Evolutionary conservation across 1,140 invertebrate genomes (phyloP).

Genomic region (Drosophila chauvacae): DNA sequence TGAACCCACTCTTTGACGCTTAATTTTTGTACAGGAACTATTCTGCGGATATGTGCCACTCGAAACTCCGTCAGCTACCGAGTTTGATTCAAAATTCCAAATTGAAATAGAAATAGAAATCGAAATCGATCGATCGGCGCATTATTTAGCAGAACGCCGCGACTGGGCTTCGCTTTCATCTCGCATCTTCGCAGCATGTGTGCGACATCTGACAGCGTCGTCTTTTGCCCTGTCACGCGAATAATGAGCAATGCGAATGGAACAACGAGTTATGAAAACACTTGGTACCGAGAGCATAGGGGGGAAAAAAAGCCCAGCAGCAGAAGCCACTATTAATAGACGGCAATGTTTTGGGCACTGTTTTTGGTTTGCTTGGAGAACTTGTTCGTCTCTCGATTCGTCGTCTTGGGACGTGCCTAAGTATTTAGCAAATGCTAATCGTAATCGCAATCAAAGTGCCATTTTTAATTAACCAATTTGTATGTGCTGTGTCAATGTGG

Average conservation of each 20-base stretch:
- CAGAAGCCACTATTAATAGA: slow-evolving; percentile 26
- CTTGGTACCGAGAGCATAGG: not conserved
- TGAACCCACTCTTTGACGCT: not conserved
- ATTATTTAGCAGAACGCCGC: slow-evolving; percentile 1
- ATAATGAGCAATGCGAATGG: slow-evolving; percentile 33
- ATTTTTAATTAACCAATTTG: slow-evolving; percentile 75
- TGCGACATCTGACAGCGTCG: slow-evolving; percentile 33
- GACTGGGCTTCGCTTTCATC: slow-evolving; percentile 21
- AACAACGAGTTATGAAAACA: slow-evolving; percentile 39
- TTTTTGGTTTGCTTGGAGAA: slow-evolving; percentile 13
- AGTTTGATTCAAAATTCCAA: not conserved
- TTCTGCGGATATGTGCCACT: not conserved
- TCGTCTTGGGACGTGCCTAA: slow-evolving; percentile 21
- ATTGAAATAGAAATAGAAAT: not conserved
- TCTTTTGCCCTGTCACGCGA: slow-evolving; percentile 37
- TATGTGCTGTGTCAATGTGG: slow-evolving; percentile 54
- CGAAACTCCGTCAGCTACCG: not conserved
- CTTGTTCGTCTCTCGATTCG: slow-evolving; percentile 1
- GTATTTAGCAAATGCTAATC: slow-evolving; percentile 22
- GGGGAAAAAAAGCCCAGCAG: not conserved
- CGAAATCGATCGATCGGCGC: slow-evolving; percentile 1
- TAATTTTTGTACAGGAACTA: not conserved
- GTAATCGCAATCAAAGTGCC: slow-evolving; percentile 29
- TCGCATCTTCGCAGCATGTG: slow-evolving; percentile 29
- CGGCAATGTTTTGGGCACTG: not conserved